These are phyloP conservation scores for Gonioctena quinquepunctata DNA, from an alignment of 1,140 invertebrate genomes.

Conservation along the genomic window DNA sequence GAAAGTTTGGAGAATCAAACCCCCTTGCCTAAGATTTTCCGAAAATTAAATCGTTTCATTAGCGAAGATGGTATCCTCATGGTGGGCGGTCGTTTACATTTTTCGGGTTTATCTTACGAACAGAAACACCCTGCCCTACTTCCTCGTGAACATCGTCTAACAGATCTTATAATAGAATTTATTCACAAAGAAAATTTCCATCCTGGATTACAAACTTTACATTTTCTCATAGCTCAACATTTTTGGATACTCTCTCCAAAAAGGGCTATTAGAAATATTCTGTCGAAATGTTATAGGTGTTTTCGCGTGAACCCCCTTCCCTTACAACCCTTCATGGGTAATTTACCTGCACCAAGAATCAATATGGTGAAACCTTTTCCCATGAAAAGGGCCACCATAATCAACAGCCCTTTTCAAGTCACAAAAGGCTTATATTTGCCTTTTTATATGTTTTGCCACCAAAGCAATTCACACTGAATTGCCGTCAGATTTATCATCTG, in stretches of 20 bases:
- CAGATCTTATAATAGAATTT: slow-evolving; percentile 1
- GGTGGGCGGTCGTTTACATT: slow-evolving; percentile 37
- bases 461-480: slow-evolving; percentile 23
- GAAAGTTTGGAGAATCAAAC: slow-evolving; percentile 4
- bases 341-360: not conserved
- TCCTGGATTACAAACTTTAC: not conserved
- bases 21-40: not conserved
- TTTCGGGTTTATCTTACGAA: not conserved
- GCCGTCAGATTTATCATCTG: slow-evolving; percentile 9
- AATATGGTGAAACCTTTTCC: slow-evolving; percentile 10
- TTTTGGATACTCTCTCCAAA: not conserved
- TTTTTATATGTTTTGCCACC: slow-evolving; percentile 45
- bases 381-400: not conserved
- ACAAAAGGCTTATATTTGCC: slow-evolving; percentile 34
- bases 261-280: not conserved
- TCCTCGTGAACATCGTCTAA: not conserved
- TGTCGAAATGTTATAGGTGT: not conserved
- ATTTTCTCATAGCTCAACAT: not conserved
- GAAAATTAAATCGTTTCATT: slow-evolving; percentile 22
- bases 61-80: slow-evolving; percentile 35
- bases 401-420: slow-evolving; percentile 8
- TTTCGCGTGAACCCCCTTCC: not conserved
- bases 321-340: slow-evolving; percentile 3
- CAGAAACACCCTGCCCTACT: not conserved
- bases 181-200: not conserved